Percentiles rank a stretch among this genome's conserved stretches.
These are phyloP conservation scores for Chironomus riparius DNA, from an alignment of 2,888 invertebrate species.

Conservation along the genomic window DNA sequence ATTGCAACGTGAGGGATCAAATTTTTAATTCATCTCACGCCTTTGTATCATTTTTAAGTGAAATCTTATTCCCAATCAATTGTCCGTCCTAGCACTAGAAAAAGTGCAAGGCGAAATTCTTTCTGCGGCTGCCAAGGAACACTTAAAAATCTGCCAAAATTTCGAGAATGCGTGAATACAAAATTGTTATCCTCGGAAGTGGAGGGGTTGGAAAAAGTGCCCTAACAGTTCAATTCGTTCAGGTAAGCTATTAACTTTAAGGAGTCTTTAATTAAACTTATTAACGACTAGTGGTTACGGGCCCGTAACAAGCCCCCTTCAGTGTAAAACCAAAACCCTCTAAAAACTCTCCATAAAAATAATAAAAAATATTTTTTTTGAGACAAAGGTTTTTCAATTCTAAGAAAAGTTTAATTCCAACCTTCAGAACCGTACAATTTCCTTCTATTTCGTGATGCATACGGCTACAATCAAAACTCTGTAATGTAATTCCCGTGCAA, in stretches of 20 bases:
- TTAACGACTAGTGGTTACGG: too few species aligned
- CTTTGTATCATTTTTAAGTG: background rate
- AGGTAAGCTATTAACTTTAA: slow-evolving; percentile 31
- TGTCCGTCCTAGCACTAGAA: background rate
- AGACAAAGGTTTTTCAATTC: too few species aligned
- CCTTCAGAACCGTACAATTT: too few species aligned
- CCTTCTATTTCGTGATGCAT: too few species aligned
- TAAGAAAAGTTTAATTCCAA: too few species aligned
- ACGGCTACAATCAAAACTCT: too few species aligned
- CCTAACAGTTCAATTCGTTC: slow-evolving; percentile 42
- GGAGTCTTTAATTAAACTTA: too few species aligned
- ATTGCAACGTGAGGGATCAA: background rate
- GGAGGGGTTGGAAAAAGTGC: slow-evolving; percentile 93
- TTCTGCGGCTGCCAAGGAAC: background rate
- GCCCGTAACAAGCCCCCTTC: too few species aligned
- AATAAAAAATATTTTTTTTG: too few species aligned
- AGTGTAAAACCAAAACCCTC: too few species aligned
- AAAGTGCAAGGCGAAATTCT: background rate
- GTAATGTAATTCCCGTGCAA: too few species aligned
- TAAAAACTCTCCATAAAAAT: too few species aligned
- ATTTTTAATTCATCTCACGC: background rate
- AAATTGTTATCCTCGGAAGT: slow-evolving; percentile 98
- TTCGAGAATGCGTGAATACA: slow-evolving; percentile 91
- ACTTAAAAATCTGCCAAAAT: slow-evolving; percentile 23
- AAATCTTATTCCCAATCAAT: background rate